These are phyloP conservation scores for Cantharis flavilabris DNA, from an alignment of 2,888 invertebrate species.

Conservation along the genomic window DNA sequence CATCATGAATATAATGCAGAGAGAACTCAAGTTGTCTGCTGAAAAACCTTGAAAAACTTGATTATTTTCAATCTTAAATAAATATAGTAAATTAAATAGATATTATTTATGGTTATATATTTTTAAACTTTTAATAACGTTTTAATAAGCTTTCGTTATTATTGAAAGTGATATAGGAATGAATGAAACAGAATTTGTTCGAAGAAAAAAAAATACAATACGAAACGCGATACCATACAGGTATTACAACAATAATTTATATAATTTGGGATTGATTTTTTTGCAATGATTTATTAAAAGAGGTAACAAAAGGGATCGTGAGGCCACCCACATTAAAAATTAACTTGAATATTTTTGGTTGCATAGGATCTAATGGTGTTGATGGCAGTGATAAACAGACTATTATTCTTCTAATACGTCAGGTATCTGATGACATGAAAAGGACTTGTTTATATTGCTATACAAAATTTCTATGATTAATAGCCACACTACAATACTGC, in stretches of 20 bases:
- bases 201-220: neutral
- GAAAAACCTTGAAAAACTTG: slow-evolving; percentile 1
- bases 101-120: neutral
- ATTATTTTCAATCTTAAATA: neutral
- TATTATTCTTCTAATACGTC: slow-evolving; percentile 55
- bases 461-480: slow-evolving; percentile 55
- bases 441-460: slow-evolving; percentile 59
- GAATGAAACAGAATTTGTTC: neutral
- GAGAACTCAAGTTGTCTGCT: neutral
- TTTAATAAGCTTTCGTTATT: neutral
- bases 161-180: neutral
- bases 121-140: neutral
- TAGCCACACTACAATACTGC: slow-evolving; percentile 50
- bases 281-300: slow-evolving; percentile 1
- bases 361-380: slow-evolving; percentile 54
- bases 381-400: slow-evolving; percentile 58
- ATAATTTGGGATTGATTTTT: neutral
- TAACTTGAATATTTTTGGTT: slow-evolving; percentile 35
- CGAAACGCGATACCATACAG: neutral
- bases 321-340: slow-evolving; percentile 48
- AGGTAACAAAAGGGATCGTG: slow-evolving; percentile 4
- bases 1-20: slow-evolving; percentile 7
- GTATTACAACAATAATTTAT: neutral
- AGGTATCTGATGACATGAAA: slow-evolving; percentile 60
- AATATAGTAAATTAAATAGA: neutral